phyloP scores from a whole-genome alignment of 30 jellyfish, hydroid and myxozoan genomes.

The Turritopsis rubra region DNA sequence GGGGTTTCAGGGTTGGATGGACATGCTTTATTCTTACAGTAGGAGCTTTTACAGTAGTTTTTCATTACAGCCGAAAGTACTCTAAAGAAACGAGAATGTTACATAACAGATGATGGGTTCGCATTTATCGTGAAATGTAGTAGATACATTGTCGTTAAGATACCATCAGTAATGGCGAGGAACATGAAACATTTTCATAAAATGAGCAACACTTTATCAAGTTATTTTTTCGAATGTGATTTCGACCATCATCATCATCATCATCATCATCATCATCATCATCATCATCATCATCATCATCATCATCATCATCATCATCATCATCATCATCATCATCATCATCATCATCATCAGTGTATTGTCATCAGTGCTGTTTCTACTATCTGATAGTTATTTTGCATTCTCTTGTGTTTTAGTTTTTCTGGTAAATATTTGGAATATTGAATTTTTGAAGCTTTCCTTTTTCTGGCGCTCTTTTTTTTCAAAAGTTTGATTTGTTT shows the following conservation, averaged over 20 bases:
- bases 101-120: neutral
- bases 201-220: too few species aligned
- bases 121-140: neutral
- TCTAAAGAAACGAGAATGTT: neutral
- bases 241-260: too few species aligned
- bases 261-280: too few species aligned
- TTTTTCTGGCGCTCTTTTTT: neutral
- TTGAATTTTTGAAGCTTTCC: neutral
- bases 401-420: neutral
- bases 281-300: too few species aligned
- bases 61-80: neutral
- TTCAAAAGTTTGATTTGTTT: neutral
- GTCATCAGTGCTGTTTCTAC: neutral
- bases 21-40: neutral
- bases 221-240: too few species aligned
- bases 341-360: too few species aligned
- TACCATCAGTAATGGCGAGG: too few species aligned
- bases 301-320: too few species aligned
- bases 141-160: neutral
- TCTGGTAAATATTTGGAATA: neutral
- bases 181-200: too few species aligned
- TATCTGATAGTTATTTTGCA: neutral
- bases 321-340: too few species aligned
- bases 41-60: neutral
- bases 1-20: slow-evolving; percentile 1